Percentiles rank a stretch among this genome's conserved stretches.
Evolutionary conservation across 2,797 vertebrate genomes (phyloP).

Genomic region (Myotis vivesi): DNA sequence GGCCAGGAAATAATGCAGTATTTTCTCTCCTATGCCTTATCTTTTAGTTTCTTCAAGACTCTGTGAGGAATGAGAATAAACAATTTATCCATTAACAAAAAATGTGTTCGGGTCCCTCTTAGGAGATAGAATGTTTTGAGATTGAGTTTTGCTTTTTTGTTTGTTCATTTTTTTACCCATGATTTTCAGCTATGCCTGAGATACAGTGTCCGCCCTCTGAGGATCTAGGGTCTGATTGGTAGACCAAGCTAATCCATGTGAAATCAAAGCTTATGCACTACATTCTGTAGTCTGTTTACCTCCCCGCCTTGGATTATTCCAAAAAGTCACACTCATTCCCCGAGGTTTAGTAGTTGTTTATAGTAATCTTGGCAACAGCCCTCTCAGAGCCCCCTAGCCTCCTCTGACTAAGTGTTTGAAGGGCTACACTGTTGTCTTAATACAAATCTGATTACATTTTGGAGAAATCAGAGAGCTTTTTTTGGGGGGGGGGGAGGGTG

Average conservation of each 20-base stretch:
- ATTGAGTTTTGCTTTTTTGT: background rate
- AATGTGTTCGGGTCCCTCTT: background rate
- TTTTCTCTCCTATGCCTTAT: background rate
- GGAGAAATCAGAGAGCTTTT: constrained; percentile 31
- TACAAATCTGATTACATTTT: constrained; percentile 14
- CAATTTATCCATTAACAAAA: background rate
- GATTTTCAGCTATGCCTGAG: background rate
- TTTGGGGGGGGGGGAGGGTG: background rate
- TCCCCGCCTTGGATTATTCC: background rate
- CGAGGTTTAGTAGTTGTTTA: background rate
- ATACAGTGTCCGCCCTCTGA: background rate
- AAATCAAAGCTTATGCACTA: background rate
- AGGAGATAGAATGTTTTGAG: background rate
- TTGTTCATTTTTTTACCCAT: background rate
- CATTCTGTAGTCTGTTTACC: background rate
- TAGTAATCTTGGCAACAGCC: background rate
- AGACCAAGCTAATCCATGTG: background rate
- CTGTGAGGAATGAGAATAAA: constrained; percentile 34
- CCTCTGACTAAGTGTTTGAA: constrained; percentile 5
- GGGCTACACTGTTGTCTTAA: background rate
- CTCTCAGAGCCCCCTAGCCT: background rate
- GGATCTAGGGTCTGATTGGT: background rate
- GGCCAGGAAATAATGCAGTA: background rate
- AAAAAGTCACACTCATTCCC: background rate
- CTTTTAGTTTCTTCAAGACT: constrained; percentile 7